phyloP scores from a whole-genome alignment of 2,888 invertebrate species.

The Macrophya annulata region DNA sequence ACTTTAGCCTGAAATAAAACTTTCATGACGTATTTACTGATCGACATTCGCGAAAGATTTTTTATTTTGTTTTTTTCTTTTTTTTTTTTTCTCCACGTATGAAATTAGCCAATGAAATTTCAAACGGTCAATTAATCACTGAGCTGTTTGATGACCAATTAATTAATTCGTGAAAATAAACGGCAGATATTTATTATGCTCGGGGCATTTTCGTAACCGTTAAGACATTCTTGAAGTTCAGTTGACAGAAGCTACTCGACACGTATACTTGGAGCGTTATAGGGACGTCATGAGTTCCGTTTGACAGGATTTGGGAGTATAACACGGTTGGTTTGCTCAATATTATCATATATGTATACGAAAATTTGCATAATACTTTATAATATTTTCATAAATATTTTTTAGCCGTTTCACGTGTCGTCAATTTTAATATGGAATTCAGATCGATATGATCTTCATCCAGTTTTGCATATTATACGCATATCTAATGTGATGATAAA shows the following conservation, averaged over 20 bases:
- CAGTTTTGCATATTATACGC: background rate
- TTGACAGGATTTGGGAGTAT: slow-evolving; percentile 19
- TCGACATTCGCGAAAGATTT: background rate
- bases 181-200: slow-evolving; percentile 12
- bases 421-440: background rate
- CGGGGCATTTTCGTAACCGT: slow-evolving; percentile 16
- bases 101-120: slow-evolving; percentile 4
- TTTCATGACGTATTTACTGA: background rate
- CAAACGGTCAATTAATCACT: background rate
- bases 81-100: background rate
- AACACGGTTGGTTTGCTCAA: background rate
- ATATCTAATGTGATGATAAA: background rate
- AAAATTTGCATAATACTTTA: slow-evolving; percentile 35
- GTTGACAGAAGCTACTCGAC: slow-evolving; percentile 39
- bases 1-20: background rate
- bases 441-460: background rate
- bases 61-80: background rate
- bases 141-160: slow-evolving; percentile 31
- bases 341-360: background rate
- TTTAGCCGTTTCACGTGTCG: background rate
- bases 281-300: background rate
- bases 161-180: slow-evolving; percentile 35
- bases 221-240: background rate
- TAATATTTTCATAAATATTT: slow-evolving; percentile 6
- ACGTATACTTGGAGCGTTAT: background rate